A percentile compares a stretch with the other conserved stretches of the same genome.
These are phyloP conservation scores for Pollimyrus isidori DNA, from an alignment of 2,113 vertebrate species.

Conservation along the genomic window DNA sequence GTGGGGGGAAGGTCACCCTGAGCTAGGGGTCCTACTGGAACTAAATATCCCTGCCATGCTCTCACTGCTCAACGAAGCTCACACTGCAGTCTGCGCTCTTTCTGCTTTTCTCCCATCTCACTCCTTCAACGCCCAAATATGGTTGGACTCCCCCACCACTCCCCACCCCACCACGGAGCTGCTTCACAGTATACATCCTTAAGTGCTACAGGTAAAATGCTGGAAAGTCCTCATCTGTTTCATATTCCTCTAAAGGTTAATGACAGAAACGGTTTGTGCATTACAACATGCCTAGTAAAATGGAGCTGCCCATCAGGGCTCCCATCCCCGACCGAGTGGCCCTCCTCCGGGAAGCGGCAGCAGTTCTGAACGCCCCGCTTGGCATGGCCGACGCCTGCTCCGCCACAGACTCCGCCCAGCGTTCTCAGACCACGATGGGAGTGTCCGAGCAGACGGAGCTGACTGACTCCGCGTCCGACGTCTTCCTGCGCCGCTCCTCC, in stretches of 20 bases:
- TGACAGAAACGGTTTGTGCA: slow-evolving; percentile 31
- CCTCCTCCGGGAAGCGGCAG: slow-evolving; percentile 30
- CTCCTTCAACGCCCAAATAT: not conserved
- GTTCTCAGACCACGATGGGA: slow-evolving; percentile 84
- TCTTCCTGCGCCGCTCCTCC: slow-evolving; percentile 67
- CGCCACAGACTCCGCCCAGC: slow-evolving; percentile 21
- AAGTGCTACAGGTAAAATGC: slow-evolving; percentile 71
- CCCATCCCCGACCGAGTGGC: not conserved
- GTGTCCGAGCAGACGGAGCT: slow-evolving; percentile 96
- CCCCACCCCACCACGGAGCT: slow-evolving; percentile 32
- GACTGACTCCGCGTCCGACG: slow-evolving; percentile 89
- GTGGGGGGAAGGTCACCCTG: not conserved
- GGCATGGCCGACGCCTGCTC: slow-evolving; percentile 29
- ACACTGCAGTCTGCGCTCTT: slow-evolving; percentile 16
- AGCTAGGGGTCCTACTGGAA: not conserved
- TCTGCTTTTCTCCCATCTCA: not conserved
- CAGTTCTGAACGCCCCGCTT: slow-evolving; percentile 26
- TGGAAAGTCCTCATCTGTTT: slow-evolving; percentile 57
- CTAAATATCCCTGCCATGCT: slow-evolving; percentile 31
- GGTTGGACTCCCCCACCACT: not conserved
- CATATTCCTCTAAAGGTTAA: slow-evolving; percentile 34
- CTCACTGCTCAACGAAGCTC: slow-evolving; percentile 33
- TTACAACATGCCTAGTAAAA: slow-evolving; percentile 20
- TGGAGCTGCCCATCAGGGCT: slow-evolving; percentile 21
- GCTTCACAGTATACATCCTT: slow-evolving; percentile 69